Evolutionary conservation across 2,888 invertebrate species (phyloP).

Genomic region (Adelognathus sp.): DNA sequence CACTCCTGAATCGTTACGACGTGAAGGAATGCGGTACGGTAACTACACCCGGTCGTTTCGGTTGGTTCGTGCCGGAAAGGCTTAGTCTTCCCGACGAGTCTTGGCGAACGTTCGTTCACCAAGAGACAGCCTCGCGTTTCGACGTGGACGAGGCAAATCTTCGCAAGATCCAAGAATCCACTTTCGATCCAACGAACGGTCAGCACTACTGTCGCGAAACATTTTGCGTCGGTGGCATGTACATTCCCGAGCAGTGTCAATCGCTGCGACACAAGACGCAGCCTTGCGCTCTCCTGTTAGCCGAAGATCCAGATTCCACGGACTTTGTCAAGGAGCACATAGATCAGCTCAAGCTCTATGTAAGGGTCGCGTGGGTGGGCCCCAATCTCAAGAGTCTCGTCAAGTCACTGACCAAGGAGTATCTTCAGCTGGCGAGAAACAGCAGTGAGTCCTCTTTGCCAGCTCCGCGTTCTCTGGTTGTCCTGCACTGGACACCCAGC

Average conservation of each 20-base stretch:
- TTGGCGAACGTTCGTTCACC: conserved; percentile 83
- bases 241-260: conserved; percentile 84
- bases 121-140: conserved; percentile 81
- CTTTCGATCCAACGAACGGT: conserved; percentile 69
- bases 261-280: conserved; percentile 54
- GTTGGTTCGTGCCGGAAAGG: conserved; percentile 85
- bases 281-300: conserved; percentile 80
- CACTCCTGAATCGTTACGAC: conserved; percentile 77
- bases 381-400: conserved; percentile 82
- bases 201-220: conserved; percentile 81
- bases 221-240: conserved; percentile 83
- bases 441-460: conserved; percentile 3
- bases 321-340: conserved; percentile 85
- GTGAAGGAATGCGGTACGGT: conserved; percentile 83
- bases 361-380: conserved; percentile 88
- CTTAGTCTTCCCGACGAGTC: conserved; percentile 80
- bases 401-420: conserved; percentile 76
- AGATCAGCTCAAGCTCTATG: conserved; percentile 83
- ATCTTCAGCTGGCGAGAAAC: conserved; percentile 59
- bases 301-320: conserved; percentile 82
- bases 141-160: conserved; percentile 79
- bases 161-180: conserved; percentile 72
- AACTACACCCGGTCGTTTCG: conserved; percentile 84
- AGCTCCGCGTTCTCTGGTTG: conserved; percentile 82
- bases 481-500: conserved; percentile 88